Conservation (phyloP, 2,797 vertebrate species). For the Gymnopithys bicolor region DNA sequence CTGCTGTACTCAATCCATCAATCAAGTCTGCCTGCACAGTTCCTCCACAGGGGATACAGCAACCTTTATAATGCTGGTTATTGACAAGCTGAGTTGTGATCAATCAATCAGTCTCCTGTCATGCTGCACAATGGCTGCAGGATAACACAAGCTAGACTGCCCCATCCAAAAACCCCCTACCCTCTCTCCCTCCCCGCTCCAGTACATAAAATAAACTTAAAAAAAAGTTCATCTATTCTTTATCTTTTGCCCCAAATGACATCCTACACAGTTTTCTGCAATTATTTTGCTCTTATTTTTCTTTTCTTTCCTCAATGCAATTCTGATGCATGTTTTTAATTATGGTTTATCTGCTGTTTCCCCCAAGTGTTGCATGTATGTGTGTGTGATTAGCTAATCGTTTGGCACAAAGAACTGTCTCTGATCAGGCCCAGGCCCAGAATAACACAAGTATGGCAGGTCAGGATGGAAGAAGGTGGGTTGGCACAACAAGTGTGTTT, state of each 20-base stretch:
- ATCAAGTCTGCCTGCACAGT: neutral
- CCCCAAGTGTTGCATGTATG: neutral
- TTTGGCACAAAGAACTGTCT: constrained; percentile 1
- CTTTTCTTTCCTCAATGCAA: neutral
- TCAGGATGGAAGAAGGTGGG: constrained; percentile 24
- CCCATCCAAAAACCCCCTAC: neutral
- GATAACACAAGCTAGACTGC: neutral
- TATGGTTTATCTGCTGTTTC: neutral
- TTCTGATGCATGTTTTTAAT: constrained; percentile 9
- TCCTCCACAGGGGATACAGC: neutral
- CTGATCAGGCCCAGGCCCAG: neutral
- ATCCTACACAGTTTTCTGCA: neutral
- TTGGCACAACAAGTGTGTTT: constrained; percentile 21
- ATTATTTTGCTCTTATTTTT: neutral
- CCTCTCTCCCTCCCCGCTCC: too few species aligned
- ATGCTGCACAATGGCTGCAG: neutral
- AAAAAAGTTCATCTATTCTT: neutral
- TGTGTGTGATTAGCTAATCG: neutral
- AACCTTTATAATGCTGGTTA: constrained; percentile 9
- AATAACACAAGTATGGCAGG: neutral
- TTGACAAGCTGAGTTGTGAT: constrained; percentile 28
- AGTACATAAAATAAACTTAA: neutral
- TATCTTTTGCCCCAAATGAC: neutral
- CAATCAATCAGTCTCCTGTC: neutral
- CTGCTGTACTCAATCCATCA: constrained; percentile 11